These are phyloP conservation scores for Tetrapedia diversipes DNA, from an alignment of 2,888 invertebrate genomes.

Conservation along the genomic window DNA sequence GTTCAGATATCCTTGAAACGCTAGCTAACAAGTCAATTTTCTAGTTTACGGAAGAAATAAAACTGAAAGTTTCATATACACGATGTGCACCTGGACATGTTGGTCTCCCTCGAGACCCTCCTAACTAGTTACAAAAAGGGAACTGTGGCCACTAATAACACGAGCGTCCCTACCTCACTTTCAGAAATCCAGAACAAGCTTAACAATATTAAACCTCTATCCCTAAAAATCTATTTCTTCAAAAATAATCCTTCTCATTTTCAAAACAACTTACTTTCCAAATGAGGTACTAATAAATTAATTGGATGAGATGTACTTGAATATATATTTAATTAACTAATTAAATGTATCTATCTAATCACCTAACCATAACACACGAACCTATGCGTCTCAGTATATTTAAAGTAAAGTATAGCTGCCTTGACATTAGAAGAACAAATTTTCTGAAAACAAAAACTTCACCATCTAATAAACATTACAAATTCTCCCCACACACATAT, in stretches of 20 bases:
- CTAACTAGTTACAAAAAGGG: neutral
- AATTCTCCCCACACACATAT: too few relatives aligned
- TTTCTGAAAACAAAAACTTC: too few relatives aligned
- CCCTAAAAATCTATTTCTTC: neutral
- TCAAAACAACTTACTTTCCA: neutral
- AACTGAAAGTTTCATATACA: neutral
- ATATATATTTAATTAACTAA: too few relatives aligned
- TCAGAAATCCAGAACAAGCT: neutral
- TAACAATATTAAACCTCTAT: neutral
- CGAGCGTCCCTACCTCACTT: conserved; percentile 1
- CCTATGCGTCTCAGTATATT: too few relatives aligned
- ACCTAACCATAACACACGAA: too few relatives aligned
- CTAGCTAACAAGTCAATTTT: neutral
- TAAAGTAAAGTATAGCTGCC: too few relatives aligned
- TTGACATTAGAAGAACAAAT: too few relatives aligned
- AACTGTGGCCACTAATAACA: conserved; percentile 16
- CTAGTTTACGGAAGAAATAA: neutral
- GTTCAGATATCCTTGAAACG: too few relatives aligned
- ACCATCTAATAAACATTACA: too few relatives aligned
- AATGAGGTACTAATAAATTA: too few relatives aligned
- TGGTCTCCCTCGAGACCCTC: neutral
- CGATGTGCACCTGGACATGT: neutral
- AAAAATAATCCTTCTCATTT: neutral
- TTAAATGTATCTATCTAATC: too few relatives aligned
- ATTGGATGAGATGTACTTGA: too few relatives aligned